Conservation (phyloP, 2,113 vertebrate species). For the Fregetta grallaria region DNA sequence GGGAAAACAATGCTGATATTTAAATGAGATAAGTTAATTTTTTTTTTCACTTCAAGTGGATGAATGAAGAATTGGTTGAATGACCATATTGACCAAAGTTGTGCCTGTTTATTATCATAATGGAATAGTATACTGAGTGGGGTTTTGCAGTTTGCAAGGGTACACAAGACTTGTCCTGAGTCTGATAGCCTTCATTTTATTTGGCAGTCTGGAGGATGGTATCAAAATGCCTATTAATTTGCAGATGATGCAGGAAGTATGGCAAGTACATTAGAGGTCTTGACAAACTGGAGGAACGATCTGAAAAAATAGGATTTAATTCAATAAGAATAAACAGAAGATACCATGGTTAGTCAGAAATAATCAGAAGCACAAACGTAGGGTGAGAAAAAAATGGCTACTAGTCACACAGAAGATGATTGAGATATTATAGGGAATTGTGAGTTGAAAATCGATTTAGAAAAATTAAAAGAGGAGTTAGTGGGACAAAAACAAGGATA, state of each 20-base stretch:
- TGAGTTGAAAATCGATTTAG: background rate
- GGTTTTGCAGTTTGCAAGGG: background rate
- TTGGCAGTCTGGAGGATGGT: background rate
- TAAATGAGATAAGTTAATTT: background rate
- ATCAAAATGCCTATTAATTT: background rate
- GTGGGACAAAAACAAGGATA: background rate
- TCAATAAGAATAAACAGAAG: background rate
- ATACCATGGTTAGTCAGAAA: background rate
- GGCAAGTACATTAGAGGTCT: background rate
- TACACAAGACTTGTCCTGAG: background rate
- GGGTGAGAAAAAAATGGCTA: background rate
- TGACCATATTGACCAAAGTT: background rate
- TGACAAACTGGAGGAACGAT: background rate
- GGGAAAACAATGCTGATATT: background rate
- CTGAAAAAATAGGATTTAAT: background rate
- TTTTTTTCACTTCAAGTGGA: background rate
- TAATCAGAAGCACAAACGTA: background rate
- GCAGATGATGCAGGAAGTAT: background rate
- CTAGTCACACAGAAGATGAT: background rate
- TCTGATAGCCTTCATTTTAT: background rate
- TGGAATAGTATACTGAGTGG: background rate
- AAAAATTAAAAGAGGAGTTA: background rate
- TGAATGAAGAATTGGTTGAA: background rate
- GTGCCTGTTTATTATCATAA: background rate
- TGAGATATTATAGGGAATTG: rapidly evolving